phyloP scores from a whole-genome alignment of 2,113 vertebrate species.

The Xenus cinereus region DNA sequence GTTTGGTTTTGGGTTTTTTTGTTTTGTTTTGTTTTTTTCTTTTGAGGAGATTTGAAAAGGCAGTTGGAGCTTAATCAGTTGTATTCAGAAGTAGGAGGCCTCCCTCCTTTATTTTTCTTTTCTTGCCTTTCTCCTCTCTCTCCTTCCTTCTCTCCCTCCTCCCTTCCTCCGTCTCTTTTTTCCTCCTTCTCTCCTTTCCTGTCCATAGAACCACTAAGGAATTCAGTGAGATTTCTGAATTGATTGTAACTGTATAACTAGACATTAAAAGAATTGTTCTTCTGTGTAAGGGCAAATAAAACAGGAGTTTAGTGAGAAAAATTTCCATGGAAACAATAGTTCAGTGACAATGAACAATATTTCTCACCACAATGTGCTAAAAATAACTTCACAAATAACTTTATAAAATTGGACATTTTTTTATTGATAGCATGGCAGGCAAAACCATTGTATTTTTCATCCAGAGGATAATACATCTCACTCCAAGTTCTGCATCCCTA shows the following conservation, averaged over 20 bases:
- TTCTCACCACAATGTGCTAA: not conserved
- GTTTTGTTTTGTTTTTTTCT: too few relatives aligned
- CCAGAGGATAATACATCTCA: not conserved
- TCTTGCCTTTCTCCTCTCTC: not conserved
- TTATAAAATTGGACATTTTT: not conserved
- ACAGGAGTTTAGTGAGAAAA: not conserved
- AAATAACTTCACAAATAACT: slow-evolving; percentile 41
- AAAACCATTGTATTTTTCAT: not conserved
- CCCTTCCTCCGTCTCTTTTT: not conserved
- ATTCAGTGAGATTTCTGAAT: not conserved
- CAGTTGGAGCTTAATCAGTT: not conserved
- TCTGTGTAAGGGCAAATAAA: slow-evolving; percentile 1
- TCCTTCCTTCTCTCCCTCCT: not conserved
- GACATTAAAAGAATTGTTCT: not conserved
- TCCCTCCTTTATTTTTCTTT: not conserved
- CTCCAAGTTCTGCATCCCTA: not conserved
- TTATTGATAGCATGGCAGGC: not conserved
- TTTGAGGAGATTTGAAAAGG: not conserved
- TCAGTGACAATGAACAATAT: slow-evolving; percentile 19
- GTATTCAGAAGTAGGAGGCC: not conserved
- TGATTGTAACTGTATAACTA: not conserved
- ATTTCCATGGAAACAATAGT: slow-evolving; percentile 61
- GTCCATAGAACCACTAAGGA: not conserved
- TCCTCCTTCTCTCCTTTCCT: not conserved
- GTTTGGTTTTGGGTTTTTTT: not conserved